These are phyloP conservation scores for Laodelphax striatellus DNA, from an alignment of 1,140 invertebrate genomes.

Conservation along the genomic window DNA sequence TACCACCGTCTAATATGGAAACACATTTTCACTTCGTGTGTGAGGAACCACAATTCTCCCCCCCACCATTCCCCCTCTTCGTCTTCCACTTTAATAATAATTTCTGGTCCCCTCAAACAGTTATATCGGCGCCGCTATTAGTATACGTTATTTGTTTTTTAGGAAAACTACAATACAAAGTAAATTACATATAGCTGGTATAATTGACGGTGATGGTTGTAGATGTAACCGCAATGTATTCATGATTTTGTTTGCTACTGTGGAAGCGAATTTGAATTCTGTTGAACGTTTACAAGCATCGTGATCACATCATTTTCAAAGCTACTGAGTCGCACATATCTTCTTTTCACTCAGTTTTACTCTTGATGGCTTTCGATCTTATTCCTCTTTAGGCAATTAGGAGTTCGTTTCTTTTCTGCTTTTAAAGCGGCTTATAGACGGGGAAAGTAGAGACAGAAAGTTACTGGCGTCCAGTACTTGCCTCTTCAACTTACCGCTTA, in stretches of 20 bases:
- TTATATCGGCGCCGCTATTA: neutral
- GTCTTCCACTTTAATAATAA: neutral
- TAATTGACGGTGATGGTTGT: neutral
- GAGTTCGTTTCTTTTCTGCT: too few relatives aligned
- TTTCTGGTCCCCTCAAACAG: neutral
- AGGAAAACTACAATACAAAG: neutral
- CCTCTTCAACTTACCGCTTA: too few relatives aligned
- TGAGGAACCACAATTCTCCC: neutral
- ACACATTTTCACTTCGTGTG: constrained; percentile 2
- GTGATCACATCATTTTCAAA: too few relatives aligned
- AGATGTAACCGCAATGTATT: neutral
- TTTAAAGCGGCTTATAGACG: too few relatives aligned
- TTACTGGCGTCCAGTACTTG: too few relatives aligned
- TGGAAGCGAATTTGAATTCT: too few relatives aligned
- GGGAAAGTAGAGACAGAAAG: too few relatives aligned
- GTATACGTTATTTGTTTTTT: neutral
- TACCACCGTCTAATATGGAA: constrained; percentile 1
- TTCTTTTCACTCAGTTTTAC: too few relatives aligned
- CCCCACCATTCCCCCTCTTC: neutral
- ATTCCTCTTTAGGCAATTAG: too few relatives aligned
- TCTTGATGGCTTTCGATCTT: too few relatives aligned
- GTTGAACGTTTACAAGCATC: too few relatives aligned
- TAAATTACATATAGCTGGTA: neutral
- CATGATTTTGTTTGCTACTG: neutral
- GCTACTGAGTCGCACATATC: too few relatives aligned